Conservation (phyloP, 2,797 vertebrate species). For the Acrocephalus scirpaceus region DNA sequence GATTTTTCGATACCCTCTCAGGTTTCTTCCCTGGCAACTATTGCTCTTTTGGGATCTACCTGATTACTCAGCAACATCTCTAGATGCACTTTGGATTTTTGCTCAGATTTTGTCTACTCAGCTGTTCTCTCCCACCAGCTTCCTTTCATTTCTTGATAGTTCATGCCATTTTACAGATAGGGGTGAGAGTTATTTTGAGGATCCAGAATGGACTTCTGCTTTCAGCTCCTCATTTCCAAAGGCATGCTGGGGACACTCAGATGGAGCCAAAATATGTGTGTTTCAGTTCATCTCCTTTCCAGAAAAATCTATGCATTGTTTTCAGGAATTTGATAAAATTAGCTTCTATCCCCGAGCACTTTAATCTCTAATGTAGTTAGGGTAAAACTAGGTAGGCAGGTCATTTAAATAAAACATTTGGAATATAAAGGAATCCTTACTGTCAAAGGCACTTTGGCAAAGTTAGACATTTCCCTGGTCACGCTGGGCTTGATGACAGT, state of each 20-base stretch:
- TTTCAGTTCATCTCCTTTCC: neutral
- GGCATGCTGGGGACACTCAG: neutral
- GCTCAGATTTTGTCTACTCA: neutral
- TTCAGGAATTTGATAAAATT: neutral
- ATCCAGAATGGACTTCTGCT: neutral
- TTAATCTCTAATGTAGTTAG: neutral
- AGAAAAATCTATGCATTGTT: neutral
- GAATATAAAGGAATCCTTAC: neutral
- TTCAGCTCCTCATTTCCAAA: neutral
- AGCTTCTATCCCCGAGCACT: neutral
- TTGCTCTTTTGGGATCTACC: neutral
- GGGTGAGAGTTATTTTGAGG: neutral
- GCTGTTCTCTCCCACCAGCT: neutral
- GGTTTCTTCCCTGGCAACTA: neutral
- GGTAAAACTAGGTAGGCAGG: neutral
- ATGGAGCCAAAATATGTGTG: neutral
- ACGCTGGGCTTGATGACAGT: neutral
- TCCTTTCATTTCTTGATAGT: neutral
- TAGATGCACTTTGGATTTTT: neutral
- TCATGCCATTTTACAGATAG: neutral
- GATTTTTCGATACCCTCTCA: neutral
- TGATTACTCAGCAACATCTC: neutral
- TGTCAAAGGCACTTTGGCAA: neutral
- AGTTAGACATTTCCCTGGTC: neutral
- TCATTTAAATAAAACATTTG: neutral